Percentiles rank a stretch among this genome's conserved stretches.
phyloP scores from a whole-genome alignment of 1,140 invertebrate genomes.

The Metaphire vulgaris region DNA sequence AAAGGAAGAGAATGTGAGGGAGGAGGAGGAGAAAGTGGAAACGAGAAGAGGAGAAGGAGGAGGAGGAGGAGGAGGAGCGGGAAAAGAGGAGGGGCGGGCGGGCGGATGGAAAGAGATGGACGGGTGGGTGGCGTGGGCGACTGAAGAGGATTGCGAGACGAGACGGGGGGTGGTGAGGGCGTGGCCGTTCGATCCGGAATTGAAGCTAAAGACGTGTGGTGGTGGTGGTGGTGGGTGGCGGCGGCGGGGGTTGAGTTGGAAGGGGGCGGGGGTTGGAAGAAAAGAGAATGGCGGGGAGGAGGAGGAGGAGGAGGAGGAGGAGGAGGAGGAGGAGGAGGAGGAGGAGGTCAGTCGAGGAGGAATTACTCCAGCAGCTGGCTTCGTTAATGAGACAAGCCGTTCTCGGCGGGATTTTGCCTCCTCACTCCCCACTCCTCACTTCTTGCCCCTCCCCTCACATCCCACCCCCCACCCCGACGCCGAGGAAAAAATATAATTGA shows the following conservation, averaged over 20 bases:
- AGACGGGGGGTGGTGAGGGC: not conserved
- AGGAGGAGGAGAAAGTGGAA: not conserved
- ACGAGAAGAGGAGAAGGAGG: not conserved
- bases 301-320: not conserved
- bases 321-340: not conserved
- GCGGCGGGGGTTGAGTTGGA: not conserved
- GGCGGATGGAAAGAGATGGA: not conserved
- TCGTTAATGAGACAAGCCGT: slow-evolving; percentile 2
- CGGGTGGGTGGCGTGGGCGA: not conserved
- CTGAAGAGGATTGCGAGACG: not conserved
- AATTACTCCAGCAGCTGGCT: not conserved
- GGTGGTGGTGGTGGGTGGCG: not conserved
- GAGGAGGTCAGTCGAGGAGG: not conserved
- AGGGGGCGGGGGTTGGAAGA: not conserved
- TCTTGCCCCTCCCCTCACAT: too few species aligned
- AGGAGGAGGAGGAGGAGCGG: not conserved
- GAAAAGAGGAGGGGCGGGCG: not conserved
- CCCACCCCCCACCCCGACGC: too few species aligned
- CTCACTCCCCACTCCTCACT: too few species aligned
- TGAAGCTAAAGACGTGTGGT: not conserved
- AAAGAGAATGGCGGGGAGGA: not conserved
- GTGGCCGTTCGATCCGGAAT: not conserved
- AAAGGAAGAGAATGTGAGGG: not conserved
- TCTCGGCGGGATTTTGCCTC: too few species aligned
- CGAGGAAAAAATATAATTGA: too few species aligned